Conservation (phyloP, 2,797 vertebrate genomes). For the Tenualosa ilisha region DNA sequence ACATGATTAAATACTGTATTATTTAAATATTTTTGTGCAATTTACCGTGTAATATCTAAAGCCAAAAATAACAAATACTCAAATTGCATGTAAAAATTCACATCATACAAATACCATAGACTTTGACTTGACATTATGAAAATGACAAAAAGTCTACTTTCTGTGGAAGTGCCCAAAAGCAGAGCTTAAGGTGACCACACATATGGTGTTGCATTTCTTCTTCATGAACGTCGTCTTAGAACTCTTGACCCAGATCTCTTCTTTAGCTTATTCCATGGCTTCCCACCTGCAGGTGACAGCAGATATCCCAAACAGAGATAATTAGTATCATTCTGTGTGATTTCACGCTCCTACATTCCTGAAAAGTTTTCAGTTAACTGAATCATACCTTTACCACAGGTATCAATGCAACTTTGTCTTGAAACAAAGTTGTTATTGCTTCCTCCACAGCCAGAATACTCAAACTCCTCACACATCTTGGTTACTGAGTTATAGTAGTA, state of each 20-base stretch:
- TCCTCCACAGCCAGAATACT: slow-evolving; percentile 88
- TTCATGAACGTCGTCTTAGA: not conserved
- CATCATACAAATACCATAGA: too few species aligned
- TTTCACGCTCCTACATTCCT: too few species aligned
- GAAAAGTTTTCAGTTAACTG: too few species aligned
- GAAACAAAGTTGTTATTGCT: slow-evolving; percentile 89
- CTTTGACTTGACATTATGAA: too few species aligned
- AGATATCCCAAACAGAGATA: not conserved
- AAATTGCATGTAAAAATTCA: too few species aligned
- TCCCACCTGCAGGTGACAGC: slow-evolving; percentile 42
- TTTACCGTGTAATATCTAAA: too few species aligned
- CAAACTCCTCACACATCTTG: slow-evolving; percentile 82
- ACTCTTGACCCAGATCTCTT: slow-evolving; percentile 15
- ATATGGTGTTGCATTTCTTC: not conserved
- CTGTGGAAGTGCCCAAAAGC: not conserved
- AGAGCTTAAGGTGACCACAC: not conserved
- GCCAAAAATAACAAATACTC: too few species aligned
- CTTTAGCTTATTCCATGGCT: not conserved
- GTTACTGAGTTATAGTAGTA: slow-evolving; percentile 83
- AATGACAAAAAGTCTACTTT: too few species aligned
- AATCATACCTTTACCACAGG: slow-evolving; percentile 79
- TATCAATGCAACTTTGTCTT: slow-evolving; percentile 73
- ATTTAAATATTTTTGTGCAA: too few species aligned
- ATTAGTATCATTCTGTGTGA: not conserved
- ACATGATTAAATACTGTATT: too few species aligned